These are phyloP conservation scores for Sarcoramphus papa DNA, from an alignment of 2,797 vertebrate genomes.

Conservation along the genomic window DNA sequence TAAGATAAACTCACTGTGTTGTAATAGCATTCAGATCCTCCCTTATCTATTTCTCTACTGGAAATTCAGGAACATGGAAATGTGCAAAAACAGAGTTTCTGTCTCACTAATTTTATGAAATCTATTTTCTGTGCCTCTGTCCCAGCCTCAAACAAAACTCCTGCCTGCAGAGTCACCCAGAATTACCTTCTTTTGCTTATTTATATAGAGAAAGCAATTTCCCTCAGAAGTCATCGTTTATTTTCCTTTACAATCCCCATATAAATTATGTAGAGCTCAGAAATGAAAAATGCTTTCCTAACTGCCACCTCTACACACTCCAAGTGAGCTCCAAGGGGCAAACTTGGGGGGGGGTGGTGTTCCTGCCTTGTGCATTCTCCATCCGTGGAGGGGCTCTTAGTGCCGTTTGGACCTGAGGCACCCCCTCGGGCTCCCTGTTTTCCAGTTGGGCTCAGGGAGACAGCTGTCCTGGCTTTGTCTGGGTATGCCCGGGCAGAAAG, in stretches of 20 bases:
- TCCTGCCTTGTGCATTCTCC: neutral
- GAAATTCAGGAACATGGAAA: neutral
- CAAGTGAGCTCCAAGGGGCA: neutral
- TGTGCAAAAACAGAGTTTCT: neutral
- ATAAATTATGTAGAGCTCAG: neutral
- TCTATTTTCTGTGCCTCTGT: neutral
- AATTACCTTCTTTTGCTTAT: neutral
- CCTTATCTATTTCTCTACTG: neutral
- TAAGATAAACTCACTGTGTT: neutral
- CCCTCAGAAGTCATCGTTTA: neutral
- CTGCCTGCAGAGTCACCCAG: neutral
- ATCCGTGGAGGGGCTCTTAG: neutral
- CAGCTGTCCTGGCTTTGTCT: neutral
- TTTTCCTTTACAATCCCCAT: neutral
- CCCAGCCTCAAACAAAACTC: neutral
- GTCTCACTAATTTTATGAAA: neutral
- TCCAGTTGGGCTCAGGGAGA: neutral
- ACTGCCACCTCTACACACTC: neutral
- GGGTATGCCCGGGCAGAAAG: neutral
- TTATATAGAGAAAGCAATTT: neutral
- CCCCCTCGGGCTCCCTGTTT: neutral
- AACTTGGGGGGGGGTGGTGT: neutral
- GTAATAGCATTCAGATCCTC: neutral
- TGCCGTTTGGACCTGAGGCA: fast-evolving
- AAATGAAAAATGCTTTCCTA: neutral